These are phyloP conservation scores for Arenaria interpres DNA, from an alignment of 2,113 vertebrate genomes.

Conservation along the genomic window DNA sequence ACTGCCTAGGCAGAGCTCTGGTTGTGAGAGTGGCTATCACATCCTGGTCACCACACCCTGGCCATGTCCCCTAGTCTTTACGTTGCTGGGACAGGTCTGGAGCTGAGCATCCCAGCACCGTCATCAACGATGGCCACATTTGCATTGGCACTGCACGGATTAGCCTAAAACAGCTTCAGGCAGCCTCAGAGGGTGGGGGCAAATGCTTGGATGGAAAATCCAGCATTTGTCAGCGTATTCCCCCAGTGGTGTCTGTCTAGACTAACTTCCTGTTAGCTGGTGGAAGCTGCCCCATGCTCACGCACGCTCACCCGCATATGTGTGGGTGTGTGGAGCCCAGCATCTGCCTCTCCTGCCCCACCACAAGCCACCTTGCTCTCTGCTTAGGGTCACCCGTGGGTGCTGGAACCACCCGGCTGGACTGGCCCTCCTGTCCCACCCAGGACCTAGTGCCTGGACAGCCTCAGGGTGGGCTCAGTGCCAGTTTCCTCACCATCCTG, in stretches of 20 bases:
- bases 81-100: neutral
- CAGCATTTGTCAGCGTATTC: neutral
- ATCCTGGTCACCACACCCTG: fast-evolving
- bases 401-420: neutral
- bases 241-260: neutral
- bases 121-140: fast-evolving
- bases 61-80: neutral
- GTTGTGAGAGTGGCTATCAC: neutral
- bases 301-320: fast-evolving
- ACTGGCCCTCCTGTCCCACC: neutral
- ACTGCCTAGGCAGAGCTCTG: neutral
- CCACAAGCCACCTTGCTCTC: fast-evolving
- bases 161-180: neutral
- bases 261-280: neutral
- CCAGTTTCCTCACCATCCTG: fast-evolving
- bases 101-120: neutral
- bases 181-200: fast-evolving
- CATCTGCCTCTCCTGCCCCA: neutral
- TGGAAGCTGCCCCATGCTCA: neutral
- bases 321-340: neutral
- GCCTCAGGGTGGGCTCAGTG: fast-evolving
- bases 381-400: neutral
- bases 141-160: neutral
- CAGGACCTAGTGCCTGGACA: fast-evolving
- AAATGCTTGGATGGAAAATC: neutral